Conservation (phyloP, 2,797 vertebrate genomes). For the Smutsia temminckii region DNA sequence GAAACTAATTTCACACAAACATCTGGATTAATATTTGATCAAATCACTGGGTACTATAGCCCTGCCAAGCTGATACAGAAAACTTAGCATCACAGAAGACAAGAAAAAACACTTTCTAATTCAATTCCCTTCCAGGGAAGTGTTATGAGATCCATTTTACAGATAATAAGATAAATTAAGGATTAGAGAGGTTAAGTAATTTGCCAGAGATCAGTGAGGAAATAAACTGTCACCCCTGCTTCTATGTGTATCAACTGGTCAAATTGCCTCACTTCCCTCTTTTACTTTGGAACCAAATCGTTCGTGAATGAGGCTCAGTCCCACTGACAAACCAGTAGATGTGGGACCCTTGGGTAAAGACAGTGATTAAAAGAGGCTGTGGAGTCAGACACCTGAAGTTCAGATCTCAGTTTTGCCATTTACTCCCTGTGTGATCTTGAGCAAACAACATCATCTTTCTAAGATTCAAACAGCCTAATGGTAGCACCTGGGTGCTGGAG, state of each 20-base stretch:
- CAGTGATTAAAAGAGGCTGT: neutral
- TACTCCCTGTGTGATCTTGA: neutral
- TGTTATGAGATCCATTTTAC: neutral
- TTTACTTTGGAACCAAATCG: neutral
- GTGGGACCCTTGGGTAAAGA: fast-evolving
- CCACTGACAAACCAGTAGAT: neutral
- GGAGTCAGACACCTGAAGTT: neutral
- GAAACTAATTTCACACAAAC: neutral
- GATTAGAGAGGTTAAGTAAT: neutral
- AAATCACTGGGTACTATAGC: neutral
- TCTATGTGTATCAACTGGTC: neutral
- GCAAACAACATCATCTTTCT: neutral
- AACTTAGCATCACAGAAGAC: neutral
- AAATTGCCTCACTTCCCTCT: neutral
- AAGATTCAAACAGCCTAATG: neutral
- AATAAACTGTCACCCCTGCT: neutral
- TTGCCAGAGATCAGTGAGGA: neutral
- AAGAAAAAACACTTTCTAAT: neutral
- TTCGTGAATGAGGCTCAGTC: neutral
- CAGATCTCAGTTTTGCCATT: neutral
- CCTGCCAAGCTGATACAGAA: neutral
- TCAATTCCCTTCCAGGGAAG: neutral
- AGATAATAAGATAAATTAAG: neutral
- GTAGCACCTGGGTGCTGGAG: neutral
- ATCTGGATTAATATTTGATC: neutral